phyloP scores from a whole-genome alignment of 2,888 invertebrate species.

The Capitulum mitella region DNA sequence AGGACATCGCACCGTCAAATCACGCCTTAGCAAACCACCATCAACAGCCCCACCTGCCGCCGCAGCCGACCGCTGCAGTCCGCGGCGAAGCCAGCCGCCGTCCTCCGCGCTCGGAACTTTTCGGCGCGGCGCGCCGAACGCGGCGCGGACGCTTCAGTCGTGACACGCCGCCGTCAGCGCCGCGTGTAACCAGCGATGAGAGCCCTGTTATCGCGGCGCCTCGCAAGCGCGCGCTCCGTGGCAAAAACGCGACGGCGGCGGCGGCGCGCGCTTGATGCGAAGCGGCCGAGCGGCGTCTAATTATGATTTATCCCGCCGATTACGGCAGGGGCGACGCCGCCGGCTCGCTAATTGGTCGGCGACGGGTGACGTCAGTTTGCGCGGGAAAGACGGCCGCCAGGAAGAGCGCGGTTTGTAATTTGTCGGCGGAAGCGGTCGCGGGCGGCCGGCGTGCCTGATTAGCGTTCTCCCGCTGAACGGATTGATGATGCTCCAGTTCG shows the following conservation, averaged over 20 bases:
- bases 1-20: no score
- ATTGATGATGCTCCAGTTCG: neutral
- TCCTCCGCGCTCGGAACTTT: no score
- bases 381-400: no score
- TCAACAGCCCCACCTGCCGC: no score
- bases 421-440: neutral
- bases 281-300: neutral
- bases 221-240: neutral
- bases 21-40: no score
- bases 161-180: neutral
- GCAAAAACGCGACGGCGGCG: neutral
- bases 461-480: neutral
- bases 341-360: neutral
- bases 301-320: neutral
- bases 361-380: no score
- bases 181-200: neutral
- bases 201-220: neutral
- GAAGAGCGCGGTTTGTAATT: neutral
- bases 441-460: neutral
- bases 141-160: no score
- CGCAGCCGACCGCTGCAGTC: no score
- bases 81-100: no score
- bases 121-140: no score
- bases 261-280: neutral
- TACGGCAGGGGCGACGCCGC: neutral